Evolutionary conservation across 23 tunicate genomes (phyloP).

Genomic region (Clavelina lepadiformis): DNA sequence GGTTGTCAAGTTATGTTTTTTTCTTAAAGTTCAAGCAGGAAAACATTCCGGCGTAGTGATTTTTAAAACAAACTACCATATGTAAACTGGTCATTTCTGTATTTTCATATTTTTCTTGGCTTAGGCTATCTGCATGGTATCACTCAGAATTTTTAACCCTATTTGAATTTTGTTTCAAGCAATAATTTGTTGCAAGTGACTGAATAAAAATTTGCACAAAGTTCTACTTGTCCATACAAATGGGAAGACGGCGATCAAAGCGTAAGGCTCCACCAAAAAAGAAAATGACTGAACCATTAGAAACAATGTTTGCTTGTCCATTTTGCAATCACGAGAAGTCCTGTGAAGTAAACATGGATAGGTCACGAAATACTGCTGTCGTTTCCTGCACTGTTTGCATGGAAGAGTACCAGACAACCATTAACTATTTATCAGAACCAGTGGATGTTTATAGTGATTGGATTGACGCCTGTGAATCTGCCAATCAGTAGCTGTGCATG

Average conservation of each 20-base stretch:
- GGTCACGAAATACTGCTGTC: constrained; percentile 75
- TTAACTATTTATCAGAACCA: constrained; percentile 93
- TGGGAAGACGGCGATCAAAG: constrained; percentile 97
- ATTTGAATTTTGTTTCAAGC: too few relatives aligned
- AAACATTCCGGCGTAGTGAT: too few relatives aligned
- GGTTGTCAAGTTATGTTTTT: too few relatives aligned
- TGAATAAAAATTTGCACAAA: too few relatives aligned
- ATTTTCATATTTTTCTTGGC: too few relatives aligned
- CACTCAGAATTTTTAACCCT: too few relatives aligned
- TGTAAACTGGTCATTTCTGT: too few relatives aligned
- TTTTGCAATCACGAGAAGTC: constrained; percentile 99
- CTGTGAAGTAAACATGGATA: constrained; percentile 96
- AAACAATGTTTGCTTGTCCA: constrained; percentile 89
- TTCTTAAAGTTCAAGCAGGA: too few relatives aligned
- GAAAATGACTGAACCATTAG: constrained; percentile 82
- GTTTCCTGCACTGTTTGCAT: constrained; percentile 96
- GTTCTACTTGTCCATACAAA: too few relatives aligned
- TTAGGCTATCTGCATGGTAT: too few relatives aligned
- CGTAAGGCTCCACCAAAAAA: constrained; percentile 97
- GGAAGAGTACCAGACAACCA: constrained; percentile 99
- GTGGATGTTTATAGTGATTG: constrained; percentile 98
- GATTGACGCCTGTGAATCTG: constrained; percentile 98
- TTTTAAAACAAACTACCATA: too few relatives aligned
- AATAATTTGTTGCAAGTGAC: too few relatives aligned
- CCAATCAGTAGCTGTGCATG: constrained; percentile 52